A percentile compares a stretch with the other conserved stretches of the same genome.
Conservation (phyloP, 2,113 vertebrate species). For the Daubentonia madagascariensis region DNA sequence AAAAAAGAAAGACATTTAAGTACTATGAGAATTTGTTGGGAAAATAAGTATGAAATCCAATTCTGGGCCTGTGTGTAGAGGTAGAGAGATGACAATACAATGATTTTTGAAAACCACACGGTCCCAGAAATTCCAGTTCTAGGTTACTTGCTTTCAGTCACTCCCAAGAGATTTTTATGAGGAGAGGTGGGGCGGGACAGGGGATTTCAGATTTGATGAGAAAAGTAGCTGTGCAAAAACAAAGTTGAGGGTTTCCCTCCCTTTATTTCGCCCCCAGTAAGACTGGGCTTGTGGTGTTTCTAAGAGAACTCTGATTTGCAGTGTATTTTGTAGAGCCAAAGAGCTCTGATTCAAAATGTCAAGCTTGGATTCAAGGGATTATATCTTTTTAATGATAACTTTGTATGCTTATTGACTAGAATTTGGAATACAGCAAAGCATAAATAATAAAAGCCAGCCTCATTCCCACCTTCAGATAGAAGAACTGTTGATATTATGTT, state of each 20-base stretch:
- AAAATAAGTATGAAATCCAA: conserved; percentile 49
- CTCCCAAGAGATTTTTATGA: conserved; percentile 47
- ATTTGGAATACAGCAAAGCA: not conserved
- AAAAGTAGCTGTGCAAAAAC: conserved; percentile 50
- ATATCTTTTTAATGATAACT: not conserved
- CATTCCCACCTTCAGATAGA: not conserved
- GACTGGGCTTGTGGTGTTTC: not conserved
- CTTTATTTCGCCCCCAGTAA: not conserved
- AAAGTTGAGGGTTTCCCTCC: not conserved
- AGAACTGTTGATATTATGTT: not conserved
- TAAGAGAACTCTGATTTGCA: not conserved
- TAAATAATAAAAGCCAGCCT: not conserved
- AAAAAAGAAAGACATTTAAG: not conserved
- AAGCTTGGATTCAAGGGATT: not conserved
- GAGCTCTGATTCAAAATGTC: not conserved
- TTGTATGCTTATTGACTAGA: conserved; percentile 15
- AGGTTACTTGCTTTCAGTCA: conserved; percentile 44
- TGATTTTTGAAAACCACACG: not conserved
- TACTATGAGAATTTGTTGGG: conserved; percentile 13
- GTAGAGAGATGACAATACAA: not conserved
- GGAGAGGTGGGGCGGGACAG: not conserved
- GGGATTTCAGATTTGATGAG: conserved; percentile 26
- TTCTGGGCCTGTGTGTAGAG: not conserved
- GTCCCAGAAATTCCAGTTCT: conserved; percentile 54
- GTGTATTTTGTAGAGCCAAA: not conserved